These are phyloP conservation scores for Tipula vernalis DNA, from an alignment of 2,888 invertebrate genomes.

Conservation along the genomic window DNA sequence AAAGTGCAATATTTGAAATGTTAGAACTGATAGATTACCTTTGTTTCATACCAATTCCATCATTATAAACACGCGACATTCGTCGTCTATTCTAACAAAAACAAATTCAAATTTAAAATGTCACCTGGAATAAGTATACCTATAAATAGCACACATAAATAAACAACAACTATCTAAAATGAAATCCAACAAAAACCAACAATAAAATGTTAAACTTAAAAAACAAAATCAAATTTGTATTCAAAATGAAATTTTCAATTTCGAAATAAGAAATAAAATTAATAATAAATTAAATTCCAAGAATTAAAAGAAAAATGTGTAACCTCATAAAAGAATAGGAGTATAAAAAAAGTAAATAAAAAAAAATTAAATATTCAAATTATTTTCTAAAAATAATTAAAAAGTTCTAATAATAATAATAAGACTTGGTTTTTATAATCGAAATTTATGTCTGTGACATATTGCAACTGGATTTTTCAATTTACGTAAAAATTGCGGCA, in stretches of 20 bases:
- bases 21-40: too few relatives aligned
- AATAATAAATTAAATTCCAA: not conserved
- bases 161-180: not conserved
- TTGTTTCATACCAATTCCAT: too few relatives aligned
- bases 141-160: not conserved
- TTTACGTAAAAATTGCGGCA: not conserved
- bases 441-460: not conserved
- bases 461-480: not conserved
- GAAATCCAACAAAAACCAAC: not conserved
- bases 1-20: not conserved
- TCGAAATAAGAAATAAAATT: conserved; percentile 4
- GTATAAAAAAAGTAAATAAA: not conserved
- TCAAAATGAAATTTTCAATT: not conserved
- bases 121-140: not conserved
- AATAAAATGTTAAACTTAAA: not conserved
- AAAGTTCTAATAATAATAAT: not conserved
- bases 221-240: not conserved
- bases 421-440: not conserved
- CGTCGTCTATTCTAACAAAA: not conserved
- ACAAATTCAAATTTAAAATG: not conserved
- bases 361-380: not conserved
- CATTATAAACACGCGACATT: too few relatives aligned
- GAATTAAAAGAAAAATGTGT: not conserved
- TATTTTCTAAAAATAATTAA: not conserved
- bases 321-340: not conserved